phyloP scores from a whole-genome alignment of 2,888 invertebrate species.

The Noctuana brunneofusca region DNA sequence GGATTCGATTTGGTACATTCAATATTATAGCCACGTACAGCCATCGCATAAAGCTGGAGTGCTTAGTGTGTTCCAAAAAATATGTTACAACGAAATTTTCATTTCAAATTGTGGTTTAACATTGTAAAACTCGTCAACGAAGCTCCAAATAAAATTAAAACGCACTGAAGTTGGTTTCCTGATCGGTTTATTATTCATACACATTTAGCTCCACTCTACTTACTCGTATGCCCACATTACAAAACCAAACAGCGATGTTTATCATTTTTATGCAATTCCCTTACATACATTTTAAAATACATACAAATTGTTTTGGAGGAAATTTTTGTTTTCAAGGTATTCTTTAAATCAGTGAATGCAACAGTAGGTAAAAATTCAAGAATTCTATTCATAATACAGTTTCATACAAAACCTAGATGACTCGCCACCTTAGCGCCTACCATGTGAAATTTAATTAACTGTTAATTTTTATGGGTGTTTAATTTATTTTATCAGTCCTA shows the following conservation, averaged over 20 bases:
- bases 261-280: slow-evolving; percentile 41
- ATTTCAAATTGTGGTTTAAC: slow-evolving; percentile 39
- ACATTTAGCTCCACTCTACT: slow-evolving; percentile 41
- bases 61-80: slow-evolving; percentile 6
- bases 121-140: slow-evolving; percentile 40
- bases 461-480: too few relatives aligned
- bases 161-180: slow-evolving; percentile 44
- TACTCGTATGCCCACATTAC: slow-evolving; percentile 44
- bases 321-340: background rate
- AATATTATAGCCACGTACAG: slow-evolving; percentile 57
- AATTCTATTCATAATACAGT: too few relatives aligned
- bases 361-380: too few relatives aligned
- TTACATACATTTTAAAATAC: background rate
- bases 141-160: slow-evolving; percentile 42
- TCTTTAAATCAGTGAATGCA: too few relatives aligned
- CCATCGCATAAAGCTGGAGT: slow-evolving; percentile 51
- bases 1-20: slow-evolving; percentile 71
- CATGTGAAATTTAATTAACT: too few relatives aligned
- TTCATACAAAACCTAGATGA: background rate
- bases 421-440: too few relatives aligned
- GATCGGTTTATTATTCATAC: slow-evolving; percentile 51
- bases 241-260: slow-evolving; percentile 40
- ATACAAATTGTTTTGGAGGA: background rate
- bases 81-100: slow-evolving; percentile 32
- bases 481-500: too few relatives aligned